phyloP scores from a whole-genome alignment of 1,140 invertebrate species.

The Drosophila ficusphila region DNA sequence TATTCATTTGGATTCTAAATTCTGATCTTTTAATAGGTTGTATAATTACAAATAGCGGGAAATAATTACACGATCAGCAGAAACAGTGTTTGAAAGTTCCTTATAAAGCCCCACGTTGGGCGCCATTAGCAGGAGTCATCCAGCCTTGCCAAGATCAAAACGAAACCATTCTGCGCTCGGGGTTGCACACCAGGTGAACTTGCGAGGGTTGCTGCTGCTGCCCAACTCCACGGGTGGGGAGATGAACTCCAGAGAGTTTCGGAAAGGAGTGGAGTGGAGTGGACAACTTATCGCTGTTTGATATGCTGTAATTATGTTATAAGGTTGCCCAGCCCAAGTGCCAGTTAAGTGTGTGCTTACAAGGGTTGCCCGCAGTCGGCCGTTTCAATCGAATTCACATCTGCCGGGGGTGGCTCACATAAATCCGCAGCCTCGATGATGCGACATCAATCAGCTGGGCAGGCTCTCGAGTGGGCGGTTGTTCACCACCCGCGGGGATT shows the following conservation, averaged over 20 bases:
- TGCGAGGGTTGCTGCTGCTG: conserved; percentile 44
- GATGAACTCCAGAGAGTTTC: conserved; percentile 1
- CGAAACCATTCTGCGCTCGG: not conserved
- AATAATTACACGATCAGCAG: no score
- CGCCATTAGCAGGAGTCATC: not conserved
- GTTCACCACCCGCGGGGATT: not conserved
- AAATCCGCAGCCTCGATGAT: conserved; percentile 32
- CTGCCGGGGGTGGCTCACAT: conserved; percentile 16
- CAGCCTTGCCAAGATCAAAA: not conserved
- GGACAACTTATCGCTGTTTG: conserved; percentile 64
- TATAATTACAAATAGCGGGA: no score
- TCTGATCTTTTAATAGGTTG: no score
- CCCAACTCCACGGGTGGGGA: not conserved
- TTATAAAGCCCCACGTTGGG: conserved; percentile 3
- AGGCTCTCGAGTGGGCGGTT: not conserved
- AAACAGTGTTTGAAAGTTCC: not conserved
- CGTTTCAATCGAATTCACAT: not conserved
- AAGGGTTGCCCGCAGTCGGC: conserved; percentile 13
- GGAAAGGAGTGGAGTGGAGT: not conserved
- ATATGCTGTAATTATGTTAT: conserved; percentile 81
- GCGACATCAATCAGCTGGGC: conserved; percentile 51
- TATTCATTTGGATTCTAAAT: no score
- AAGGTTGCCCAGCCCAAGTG: conserved; percentile 68
- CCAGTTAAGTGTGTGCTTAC: conserved; percentile 53
- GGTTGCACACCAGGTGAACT: conserved; percentile 25